Conservation (phyloP, 2,113 vertebrate species). For the Stigmatopora argus region DNA sequence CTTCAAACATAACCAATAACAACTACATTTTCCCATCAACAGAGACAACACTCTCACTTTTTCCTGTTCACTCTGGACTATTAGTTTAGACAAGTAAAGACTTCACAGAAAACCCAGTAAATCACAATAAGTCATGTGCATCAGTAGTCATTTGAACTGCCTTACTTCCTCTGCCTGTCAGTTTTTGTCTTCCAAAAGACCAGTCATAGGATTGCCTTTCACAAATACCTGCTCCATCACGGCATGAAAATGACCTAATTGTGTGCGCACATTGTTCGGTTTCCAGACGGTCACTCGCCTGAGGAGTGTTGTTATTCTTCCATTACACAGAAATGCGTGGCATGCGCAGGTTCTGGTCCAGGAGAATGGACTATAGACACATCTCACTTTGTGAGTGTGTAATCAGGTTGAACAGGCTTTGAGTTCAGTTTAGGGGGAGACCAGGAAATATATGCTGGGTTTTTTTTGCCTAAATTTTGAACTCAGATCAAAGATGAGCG, state of each 20-base stretch:
- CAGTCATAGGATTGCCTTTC: slow-evolving; percentile 26
- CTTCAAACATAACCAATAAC: slow-evolving; percentile 42
- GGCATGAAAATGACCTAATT: slow-evolving; percentile 55
- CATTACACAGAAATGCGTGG: slow-evolving; percentile 34
- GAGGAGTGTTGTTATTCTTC: slow-evolving; percentile 39
- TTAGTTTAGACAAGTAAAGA: slow-evolving; percentile 14
- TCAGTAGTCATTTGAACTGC: slow-evolving; percentile 40
- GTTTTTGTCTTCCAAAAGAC: slow-evolving; percentile 40
- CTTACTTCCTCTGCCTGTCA: slow-evolving; percentile 6
- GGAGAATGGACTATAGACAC: slow-evolving; percentile 29
- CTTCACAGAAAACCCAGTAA: slow-evolving; percentile 13
- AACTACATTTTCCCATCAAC: slow-evolving; percentile 42
- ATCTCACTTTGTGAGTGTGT: slow-evolving; percentile 54
- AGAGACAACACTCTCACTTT: slow-evolving; percentile 24
- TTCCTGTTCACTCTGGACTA: slow-evolving; percentile 9
- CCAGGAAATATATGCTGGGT: slow-evolving; percentile 27
- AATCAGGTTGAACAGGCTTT: slow-evolving; percentile 52
- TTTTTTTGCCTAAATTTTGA: slow-evolving; percentile 37
- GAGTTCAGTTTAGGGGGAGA: slow-evolving; percentile 42
- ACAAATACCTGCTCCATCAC: slow-evolving; percentile 24
- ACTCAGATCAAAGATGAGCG: slow-evolving; percentile 11
- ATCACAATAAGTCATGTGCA: slow-evolving; percentile 47
- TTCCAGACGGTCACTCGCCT: slow-evolving; percentile 26
- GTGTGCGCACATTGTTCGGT: slow-evolving; percentile 36
- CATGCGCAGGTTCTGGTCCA: slow-evolving; percentile 32